These are phyloP conservation scores for Halcyon leucocephala DNA, from an alignment of 2,797 vertebrate genomes.

Conservation along the genomic window DNA sequence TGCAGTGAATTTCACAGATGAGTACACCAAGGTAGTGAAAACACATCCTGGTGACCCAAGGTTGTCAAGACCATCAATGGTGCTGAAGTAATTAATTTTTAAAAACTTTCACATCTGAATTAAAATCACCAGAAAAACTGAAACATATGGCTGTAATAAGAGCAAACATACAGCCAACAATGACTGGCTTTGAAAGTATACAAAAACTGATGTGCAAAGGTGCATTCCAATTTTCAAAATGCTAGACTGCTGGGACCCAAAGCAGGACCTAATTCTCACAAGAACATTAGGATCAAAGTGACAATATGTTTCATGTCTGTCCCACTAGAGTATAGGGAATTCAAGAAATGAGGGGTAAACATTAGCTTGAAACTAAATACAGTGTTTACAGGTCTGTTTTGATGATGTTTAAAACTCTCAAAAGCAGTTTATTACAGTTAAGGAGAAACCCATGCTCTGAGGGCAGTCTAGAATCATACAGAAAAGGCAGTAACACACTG, in stretches of 20 bases:
- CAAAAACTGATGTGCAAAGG: not conserved
- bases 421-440: not conserved
- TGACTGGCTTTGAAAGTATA: not conserved
- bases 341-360: not conserved
- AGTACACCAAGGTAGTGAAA: not conserved
- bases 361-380: not conserved
- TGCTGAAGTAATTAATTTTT: not conserved
- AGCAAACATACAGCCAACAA: not conserved
- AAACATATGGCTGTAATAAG: rapidly evolving
- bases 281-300: not conserved
- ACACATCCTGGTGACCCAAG: rapidly evolving
- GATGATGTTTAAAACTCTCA: not conserved
- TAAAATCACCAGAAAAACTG: not conserved
- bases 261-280: not conserved
- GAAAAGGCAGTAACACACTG: not conserved
- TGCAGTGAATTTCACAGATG: not conserved
- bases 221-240: not conserved
- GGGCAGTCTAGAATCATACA: not conserved
- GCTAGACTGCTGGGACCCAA: not conserved
- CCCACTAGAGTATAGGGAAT: not conserved
- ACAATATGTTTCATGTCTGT: rapidly evolving
- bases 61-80: not conserved
- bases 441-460: not conserved
- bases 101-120: not conserved
- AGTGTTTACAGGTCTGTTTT: not conserved